Evolutionary conservation across 2,888 invertebrate species (phyloP).

Genomic region (Drosophila melanosoma): DNA sequence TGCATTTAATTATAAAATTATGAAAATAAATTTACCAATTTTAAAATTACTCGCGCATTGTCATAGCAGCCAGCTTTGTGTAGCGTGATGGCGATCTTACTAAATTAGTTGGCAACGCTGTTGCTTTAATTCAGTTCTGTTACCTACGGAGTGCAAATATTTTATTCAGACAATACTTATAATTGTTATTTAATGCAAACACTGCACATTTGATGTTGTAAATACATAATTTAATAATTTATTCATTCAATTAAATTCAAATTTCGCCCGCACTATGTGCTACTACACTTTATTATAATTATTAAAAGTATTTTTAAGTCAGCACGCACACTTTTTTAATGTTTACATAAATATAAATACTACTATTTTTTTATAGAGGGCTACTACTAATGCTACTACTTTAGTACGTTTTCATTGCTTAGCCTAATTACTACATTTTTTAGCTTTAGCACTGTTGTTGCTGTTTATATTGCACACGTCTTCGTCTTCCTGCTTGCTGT

Average conservation of each 20-base stretch:
- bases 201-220: neutral
- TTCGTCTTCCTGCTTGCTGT: conserved; percentile 29
- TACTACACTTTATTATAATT: conserved; percentile 18
- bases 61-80: conserved; percentile 24
- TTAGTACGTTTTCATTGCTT: conserved; percentile 7
- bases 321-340: conserved; percentile 44
- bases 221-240: conserved; percentile 52
- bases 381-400: conserved; percentile 43
- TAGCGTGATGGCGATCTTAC: neutral
- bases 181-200: neutral
- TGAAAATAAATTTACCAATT: conserved; percentile 11
- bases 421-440: conserved; percentile 62
- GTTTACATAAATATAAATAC: conserved; percentile 21
- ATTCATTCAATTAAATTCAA: conserved; percentile 44
- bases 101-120: conserved; percentile 9
- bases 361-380: conserved; percentile 33
- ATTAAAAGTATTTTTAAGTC: conserved; percentile 41
- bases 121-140: neutral
- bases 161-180: neutral
- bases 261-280: conserved; percentile 48
- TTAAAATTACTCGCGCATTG: neutral
- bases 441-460: conserved; percentile 70
- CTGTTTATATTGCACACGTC: conserved; percentile 57
- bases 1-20: conserved; percentile 28
- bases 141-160: neutral